Base-by-base conservation (phyloP, 2,888 invertebrate genomes). In the Amphipoea lucens region DNA sequence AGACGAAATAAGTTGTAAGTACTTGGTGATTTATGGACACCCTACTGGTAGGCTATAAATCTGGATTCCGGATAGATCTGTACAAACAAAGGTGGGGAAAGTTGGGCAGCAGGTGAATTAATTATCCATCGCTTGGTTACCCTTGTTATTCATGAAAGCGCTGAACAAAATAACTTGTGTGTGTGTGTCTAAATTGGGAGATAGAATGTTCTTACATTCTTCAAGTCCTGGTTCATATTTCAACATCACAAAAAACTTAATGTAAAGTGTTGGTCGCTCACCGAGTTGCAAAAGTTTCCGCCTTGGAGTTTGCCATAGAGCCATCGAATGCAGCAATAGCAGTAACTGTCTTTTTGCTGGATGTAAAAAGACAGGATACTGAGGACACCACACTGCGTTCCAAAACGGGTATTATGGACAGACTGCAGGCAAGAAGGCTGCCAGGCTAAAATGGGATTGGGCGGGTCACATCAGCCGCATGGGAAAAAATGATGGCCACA, bases 11-110 rank as follows among this genome's bases (percentile, higher is more conserved):
- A 87, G 75, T 87, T 86, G 76, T 86, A 80, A 86, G 81, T 69
- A 71, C 84, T 84, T 62, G 17, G 79, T 78, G 74, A 88, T 88
- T 88, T 81, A 86, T 81, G 78, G 74, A 62, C 60, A 78, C 69
- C 78, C 62, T 65, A 68, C 76, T 74, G 63, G 42, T 60, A 67
- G 70, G 11, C 82, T 57, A 84, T 88, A 88, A 88, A 87, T 87
- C 68, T 68, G 65, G 70, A 71, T 81, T 79, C 57, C 74, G 70
- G 67, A 80, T 79, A 81, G 79, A 83, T 81, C 62, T 81, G 65
- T 71, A 80, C 70, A 81, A 87, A 86, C 83, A 88, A 81, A 86
- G 80, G 81, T 81, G 76, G 75, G 40, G 75, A 88, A 80, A 82
- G 83, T 83, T 87, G 42, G 78, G 72, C 71, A 66, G 79, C 51